phyloP scores from a whole-genome alignment of 2,797 vertebrate genomes.

The Percopsis omiscomaycus region DNA sequence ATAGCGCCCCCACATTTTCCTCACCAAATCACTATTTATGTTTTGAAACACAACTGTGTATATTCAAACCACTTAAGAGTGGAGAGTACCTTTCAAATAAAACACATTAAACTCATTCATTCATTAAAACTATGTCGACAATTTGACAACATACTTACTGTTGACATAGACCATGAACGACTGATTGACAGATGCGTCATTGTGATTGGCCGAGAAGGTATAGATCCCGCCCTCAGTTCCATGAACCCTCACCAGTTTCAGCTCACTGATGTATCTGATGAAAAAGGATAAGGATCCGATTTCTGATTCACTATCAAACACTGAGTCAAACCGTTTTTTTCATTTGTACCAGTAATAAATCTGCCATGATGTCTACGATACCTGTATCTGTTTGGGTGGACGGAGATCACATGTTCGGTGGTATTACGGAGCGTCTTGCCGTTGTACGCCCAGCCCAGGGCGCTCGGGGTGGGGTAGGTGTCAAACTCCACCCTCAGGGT shows the following conservation, averaged over 20 bases:
- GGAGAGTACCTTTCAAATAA: background rate
- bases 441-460: constrained; percentile 85
- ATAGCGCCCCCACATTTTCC: background rate
- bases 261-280: constrained; percentile 84
- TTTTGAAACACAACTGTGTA: too few relatives aligned
- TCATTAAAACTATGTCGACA: background rate
- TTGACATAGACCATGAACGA: constrained; percentile 90
- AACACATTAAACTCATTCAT: background rate
- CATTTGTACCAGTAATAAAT: background rate
- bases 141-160: constrained; percentile 82
- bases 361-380: constrained; percentile 47
- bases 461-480: constrained; percentile 83
- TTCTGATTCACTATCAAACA: too few relatives aligned
- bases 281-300: background rate
- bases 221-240: constrained; percentile 91
- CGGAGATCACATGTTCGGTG: constrained; percentile 86
- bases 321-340: background rate
- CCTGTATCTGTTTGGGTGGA: constrained; percentile 87
- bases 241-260: constrained; percentile 90
- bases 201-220: constrained; percentile 86
- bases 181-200: constrained; percentile 81
- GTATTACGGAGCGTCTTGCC: constrained; percentile 85
- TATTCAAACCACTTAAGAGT: too few relatives aligned
- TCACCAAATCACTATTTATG: too few relatives aligned
- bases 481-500: constrained; percentile 85